phyloP scores from a whole-genome alignment of 2,888 invertebrate genomes.

The Drosophila colorata region DNA sequence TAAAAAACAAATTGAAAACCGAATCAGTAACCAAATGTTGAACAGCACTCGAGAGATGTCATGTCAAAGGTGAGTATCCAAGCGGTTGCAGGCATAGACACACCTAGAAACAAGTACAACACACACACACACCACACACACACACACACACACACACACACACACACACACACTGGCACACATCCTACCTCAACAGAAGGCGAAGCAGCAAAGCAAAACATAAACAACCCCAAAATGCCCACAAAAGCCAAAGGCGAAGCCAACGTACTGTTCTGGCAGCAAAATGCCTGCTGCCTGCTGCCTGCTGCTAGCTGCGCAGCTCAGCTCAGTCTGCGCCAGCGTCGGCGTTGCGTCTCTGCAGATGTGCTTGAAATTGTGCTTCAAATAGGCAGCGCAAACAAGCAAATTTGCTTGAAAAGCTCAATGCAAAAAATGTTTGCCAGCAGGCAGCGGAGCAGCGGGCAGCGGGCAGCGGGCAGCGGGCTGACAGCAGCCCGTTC shows the following conservation, averaged over 20 bases:
- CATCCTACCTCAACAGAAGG: slow-evolving; percentile 75
- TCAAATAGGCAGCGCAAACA: slow-evolving; percentile 68
- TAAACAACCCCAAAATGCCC: slow-evolving; percentile 73
- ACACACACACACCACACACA: neutral
- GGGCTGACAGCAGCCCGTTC: slow-evolving; percentile 12
- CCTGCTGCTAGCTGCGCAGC: slow-evolving; percentile 7
- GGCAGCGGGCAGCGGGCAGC: neutral
- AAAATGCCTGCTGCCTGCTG: slow-evolving; percentile 32
- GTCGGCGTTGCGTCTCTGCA: slow-evolving; percentile 12
- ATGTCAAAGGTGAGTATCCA: slow-evolving; percentile 71
- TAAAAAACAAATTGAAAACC: slow-evolving; percentile 12
- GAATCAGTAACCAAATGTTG: slow-evolving; percentile 37
- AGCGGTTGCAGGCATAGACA: slow-evolving; percentile 41
- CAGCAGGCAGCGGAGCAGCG: neutral
- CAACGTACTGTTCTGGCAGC: slow-evolving; percentile 8
- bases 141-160: neutral
- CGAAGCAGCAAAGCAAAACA: slow-evolving; percentile 69
- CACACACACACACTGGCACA: slow-evolving; percentile 10
- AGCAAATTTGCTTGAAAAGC: slow-evolving; percentile 63
- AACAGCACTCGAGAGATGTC: slow-evolving; percentile 43
- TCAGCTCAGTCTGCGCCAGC: slow-evolving; percentile 1
- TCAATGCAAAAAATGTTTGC: slow-evolving; percentile 71
- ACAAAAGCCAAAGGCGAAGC: slow-evolving; percentile 45
- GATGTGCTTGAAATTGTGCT: slow-evolving; percentile 52
- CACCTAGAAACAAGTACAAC: slow-evolving; percentile 41